A percentile compares a stretch with the other conserved stretches of the same genome.
Evolutionary conservation across 2,797 vertebrate species (phyloP).

Genomic region (Champsocephalus gunnari): DNA sequence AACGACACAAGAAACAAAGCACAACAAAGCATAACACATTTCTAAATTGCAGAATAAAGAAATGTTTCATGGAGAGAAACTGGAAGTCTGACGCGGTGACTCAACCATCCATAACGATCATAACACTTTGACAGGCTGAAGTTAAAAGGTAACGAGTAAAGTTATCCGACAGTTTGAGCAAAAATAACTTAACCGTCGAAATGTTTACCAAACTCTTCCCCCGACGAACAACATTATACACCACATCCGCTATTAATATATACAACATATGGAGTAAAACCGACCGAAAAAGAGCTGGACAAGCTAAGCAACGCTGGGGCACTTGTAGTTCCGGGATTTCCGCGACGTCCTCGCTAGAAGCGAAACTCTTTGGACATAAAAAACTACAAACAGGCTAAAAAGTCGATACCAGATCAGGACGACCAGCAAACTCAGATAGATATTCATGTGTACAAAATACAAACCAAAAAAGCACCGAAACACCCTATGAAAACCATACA

Average conservation of each 20-base stretch:
- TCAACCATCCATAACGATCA: background rate
- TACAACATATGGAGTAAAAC: background rate
- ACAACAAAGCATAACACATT: too few relatives aligned
- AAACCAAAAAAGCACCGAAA: background rate
- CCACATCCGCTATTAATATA: rapidly evolving
- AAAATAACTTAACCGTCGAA: background rate
- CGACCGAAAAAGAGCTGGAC: background rate
- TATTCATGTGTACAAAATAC: background rate
- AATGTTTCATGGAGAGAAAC: too few relatives aligned
- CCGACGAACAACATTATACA: rapidly evolving
- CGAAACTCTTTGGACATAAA: conserved; percentile 27
- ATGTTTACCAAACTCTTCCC: background rate
- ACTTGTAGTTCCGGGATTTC: conserved; percentile 64
- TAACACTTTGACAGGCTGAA: background rate
- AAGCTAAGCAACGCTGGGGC: background rate
- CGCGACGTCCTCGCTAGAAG: conserved; percentile 31
- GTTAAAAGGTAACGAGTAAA: background rate
- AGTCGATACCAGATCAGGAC: conserved; percentile 50
- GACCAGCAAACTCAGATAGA: background rate
- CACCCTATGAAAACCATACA: too few relatives aligned
- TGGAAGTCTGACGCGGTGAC: background rate
- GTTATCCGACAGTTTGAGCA: conserved; percentile 19
- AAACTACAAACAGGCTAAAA: conserved; percentile 64
- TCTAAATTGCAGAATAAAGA: too few relatives aligned
- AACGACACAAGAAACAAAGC: background rate